Conservation (phyloP, 2,797 vertebrate genomes). For the Otolemur crassicaudatus region DNA sequence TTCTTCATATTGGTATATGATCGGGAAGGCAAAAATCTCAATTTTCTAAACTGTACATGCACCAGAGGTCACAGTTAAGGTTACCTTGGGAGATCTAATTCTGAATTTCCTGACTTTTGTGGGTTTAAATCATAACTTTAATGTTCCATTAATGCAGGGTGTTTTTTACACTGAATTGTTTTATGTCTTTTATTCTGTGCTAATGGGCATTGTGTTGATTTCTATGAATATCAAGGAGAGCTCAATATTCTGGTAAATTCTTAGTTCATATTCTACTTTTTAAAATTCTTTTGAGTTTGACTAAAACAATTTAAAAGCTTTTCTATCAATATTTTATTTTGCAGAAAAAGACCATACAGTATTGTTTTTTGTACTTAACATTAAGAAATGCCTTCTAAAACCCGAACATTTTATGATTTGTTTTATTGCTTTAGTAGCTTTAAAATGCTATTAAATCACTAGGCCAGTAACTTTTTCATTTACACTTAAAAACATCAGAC, state of each 20-base stretch:
- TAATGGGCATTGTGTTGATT: conserved; percentile 79
- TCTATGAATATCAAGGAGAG: conserved; percentile 70
- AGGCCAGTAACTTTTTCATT: background rate
- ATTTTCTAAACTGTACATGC: conserved; percentile 63
- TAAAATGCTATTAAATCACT: conserved; percentile 20
- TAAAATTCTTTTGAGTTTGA: conserved; percentile 17
- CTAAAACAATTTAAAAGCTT: conserved; percentile 57
- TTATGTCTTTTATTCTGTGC: conserved; percentile 77
- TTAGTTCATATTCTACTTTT: conserved; percentile 49
- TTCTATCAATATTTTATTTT: conserved; percentile 46
- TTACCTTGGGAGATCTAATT: conserved; percentile 68
- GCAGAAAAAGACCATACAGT: background rate
- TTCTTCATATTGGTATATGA: conserved; percentile 50
- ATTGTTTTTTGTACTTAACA: background rate
- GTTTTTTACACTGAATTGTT: conserved; percentile 64
- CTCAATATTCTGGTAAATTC: conserved; percentile 65
- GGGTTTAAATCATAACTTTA: conserved; percentile 73
- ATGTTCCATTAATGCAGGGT: conserved; percentile 65
- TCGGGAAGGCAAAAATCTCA: conserved; percentile 56
- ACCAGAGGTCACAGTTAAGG: conserved; percentile 66
- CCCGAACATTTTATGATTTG: background rate
- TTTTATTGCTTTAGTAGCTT: background rate
- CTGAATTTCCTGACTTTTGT: conserved; percentile 77
- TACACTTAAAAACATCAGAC: background rate
- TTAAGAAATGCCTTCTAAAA: background rate